phyloP scores from a whole-genome alignment of 2,888 invertebrate genomes.

The Trichogramma evanescens region DNA sequence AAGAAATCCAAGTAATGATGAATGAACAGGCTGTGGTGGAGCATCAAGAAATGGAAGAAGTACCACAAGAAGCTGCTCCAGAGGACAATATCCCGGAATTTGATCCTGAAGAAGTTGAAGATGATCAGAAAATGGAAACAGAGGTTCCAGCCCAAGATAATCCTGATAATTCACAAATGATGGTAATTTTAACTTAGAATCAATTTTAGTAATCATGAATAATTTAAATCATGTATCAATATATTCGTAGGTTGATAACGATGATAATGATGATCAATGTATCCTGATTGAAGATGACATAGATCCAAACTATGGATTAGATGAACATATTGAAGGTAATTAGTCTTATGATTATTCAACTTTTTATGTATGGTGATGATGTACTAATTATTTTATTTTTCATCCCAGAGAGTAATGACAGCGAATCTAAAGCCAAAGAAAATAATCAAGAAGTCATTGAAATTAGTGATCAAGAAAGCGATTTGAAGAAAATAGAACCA shows the following conservation, averaged over 20 bases:
- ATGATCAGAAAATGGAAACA: conserved; percentile 4
- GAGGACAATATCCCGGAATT: conserved; percentile 20
- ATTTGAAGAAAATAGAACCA: conserved; percentile 54
- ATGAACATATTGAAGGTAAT: conserved; percentile 5
- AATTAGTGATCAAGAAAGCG: conserved; percentile 28
- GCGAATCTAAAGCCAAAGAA: conserved; percentile 1
- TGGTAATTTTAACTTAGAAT: conserved; percentile 3
- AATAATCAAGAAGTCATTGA: conserved; percentile 24
- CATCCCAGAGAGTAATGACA: conserved; percentile 13
- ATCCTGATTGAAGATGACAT: conserved; percentile 20
- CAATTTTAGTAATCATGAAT: neutral
- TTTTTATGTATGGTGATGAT: conserved; percentile 11
- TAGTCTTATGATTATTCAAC: neutral
- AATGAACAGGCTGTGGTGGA: neutral
- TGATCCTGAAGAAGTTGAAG: conserved; percentile 14
- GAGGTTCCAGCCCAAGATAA: neutral
- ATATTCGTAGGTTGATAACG: conserved; percentile 8
- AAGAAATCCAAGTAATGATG: neutral
- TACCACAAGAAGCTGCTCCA: neutral
- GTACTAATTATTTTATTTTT: conserved; percentile 12
- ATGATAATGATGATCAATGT: conserved; percentile 13
- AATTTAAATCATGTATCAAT: neutral
- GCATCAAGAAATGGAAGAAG: neutral
- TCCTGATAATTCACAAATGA: conserved; percentile 8
- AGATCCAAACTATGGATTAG: conserved; percentile 15